Evolutionary conservation across 2,797 vertebrate genomes (phyloP).

Genomic region (Falco cherrug): DNA sequence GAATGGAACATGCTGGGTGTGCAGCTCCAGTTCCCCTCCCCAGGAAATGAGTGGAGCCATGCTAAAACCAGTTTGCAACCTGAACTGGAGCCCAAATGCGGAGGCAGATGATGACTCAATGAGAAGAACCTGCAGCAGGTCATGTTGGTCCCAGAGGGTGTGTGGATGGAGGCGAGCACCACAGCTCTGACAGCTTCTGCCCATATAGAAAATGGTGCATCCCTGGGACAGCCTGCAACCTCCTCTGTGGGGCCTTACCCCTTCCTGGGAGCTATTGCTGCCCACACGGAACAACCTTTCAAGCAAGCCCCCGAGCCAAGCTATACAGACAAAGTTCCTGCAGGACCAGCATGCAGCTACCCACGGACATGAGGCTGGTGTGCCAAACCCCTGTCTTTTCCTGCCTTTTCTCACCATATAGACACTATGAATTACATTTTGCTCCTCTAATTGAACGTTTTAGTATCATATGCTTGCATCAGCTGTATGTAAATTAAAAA

Average conservation of each 20-base stretch:
- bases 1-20: not conserved
- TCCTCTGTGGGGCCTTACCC: rapidly evolving
- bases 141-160: rapidly evolving
- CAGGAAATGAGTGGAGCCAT: not conserved
- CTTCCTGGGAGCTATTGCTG: not conserved
- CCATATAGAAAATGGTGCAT: rapidly evolving
- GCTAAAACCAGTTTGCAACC: not conserved
- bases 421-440: not conserved
- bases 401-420: not conserved
- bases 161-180: not conserved
- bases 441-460: not conserved
- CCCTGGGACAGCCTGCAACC: not conserved
- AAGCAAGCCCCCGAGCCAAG: not conserved
- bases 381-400: not conserved
- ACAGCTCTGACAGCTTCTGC: not conserved
- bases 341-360: not conserved
- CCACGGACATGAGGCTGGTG: no score
- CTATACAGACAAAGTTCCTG: rapidly evolving
- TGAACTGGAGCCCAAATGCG: not conserved
- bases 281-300: not conserved
- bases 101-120: rapidly evolving
- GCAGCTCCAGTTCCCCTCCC: not conserved
- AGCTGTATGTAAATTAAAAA: conserved; percentile 49
- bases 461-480: conserved; percentile 33
- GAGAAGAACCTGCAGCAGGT: no score